These are phyloP conservation scores for Pyrrhosoma nymphula DNA, from an alignment of 2,888 invertebrate genomes.

Conservation along the genomic window DNA sequence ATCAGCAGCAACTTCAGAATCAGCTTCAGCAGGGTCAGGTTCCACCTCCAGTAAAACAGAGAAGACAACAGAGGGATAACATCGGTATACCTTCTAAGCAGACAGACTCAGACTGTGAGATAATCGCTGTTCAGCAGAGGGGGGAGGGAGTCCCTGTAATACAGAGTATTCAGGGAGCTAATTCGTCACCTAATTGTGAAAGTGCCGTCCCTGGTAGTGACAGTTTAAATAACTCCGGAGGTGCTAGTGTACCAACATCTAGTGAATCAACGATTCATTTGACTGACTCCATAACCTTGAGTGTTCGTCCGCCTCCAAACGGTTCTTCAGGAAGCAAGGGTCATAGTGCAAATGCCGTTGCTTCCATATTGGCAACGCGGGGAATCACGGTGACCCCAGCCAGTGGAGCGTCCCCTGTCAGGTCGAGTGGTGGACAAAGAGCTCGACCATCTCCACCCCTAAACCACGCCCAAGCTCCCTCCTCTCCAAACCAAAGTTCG, in stretches of 20 bases:
- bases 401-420: slow-evolving; percentile 66
- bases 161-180: slow-evolving; percentile 85
- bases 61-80: slow-evolving; percentile 80
- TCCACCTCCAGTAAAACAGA: not conserved
- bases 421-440: slow-evolving; percentile 64
- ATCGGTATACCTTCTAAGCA: slow-evolving; percentile 85
- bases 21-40: slow-evolving; percentile 75
- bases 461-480: slow-evolving; percentile 23
- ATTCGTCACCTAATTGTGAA: slow-evolving; percentile 71
- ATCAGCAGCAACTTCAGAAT: slow-evolving; percentile 79
- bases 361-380: slow-evolving; percentile 87
- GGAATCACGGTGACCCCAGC: slow-evolving; percentile 89
- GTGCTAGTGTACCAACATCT: slow-evolving; percentile 76
- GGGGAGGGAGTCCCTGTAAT: slow-evolving; percentile 87
- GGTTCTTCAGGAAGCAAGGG: slow-evolving; percentile 58
- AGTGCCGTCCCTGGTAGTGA: not conserved
- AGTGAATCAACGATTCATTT: slow-evolving; percentile 83
- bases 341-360: slow-evolving; percentile 87
- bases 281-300: slow-evolving; percentile 87
- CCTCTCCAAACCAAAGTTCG: slow-evolving; percentile 77
- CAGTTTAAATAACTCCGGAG: not conserved
- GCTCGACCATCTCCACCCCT: slow-evolving; percentile 66
- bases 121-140: slow-evolving; percentile 87
- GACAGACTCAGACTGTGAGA: slow-evolving; percentile 87
- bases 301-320: slow-evolving; percentile 78